A percentile compares a stretch with the other conserved stretches of the same genome.
Evolutionary conservation across 2,113 vertebrate genomes (phyloP).

Genomic region (Coregonus clupeaformis): DNA sequence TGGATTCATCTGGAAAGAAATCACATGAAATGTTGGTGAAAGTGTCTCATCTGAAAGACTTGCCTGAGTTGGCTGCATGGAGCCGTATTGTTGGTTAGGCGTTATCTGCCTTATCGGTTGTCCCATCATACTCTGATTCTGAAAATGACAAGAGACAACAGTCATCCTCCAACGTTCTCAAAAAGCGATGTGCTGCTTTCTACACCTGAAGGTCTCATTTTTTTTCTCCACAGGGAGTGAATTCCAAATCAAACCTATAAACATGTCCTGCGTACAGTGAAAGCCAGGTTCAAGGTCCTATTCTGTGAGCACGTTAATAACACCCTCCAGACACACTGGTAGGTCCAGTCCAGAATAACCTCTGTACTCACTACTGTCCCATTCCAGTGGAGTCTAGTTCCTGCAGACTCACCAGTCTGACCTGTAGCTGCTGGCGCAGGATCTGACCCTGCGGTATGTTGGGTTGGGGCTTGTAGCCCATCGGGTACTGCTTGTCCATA

Average conservation of each 20-base stretch:
- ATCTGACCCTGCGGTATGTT: constrained; percentile 84
- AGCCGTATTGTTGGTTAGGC: constrained; percentile 82
- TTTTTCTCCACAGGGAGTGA: too few relatives aligned
- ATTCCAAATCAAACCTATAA: too few relatives aligned
- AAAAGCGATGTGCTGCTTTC: too few relatives aligned
- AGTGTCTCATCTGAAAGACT: constrained; percentile 29
- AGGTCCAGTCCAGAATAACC: too few relatives aligned
- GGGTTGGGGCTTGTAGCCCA: constrained; percentile 86
- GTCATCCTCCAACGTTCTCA: too few relatives aligned
- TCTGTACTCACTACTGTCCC: not conserved
- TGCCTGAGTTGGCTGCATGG: constrained; percentile 88
- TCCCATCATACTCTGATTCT: constrained; percentile 86
- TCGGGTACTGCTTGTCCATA: constrained; percentile 84
- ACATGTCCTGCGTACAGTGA: too few relatives aligned
- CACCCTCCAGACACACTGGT: not conserved
- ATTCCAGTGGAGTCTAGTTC: constrained; percentile 21
- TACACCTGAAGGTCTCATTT: too few relatives aligned
- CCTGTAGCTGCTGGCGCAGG: constrained; percentile 90
- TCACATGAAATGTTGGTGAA: too few relatives aligned
- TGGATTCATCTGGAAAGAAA: too few relatives aligned
- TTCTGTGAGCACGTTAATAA: not conserved
- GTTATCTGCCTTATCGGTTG: constrained; percentile 88
- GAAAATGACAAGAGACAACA: constrained; percentile 36
- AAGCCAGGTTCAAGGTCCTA: too few relatives aligned
- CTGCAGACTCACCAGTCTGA: constrained; percentile 85